These are phyloP conservation scores for Adelges cooleyi DNA, from an alignment of 1,140 invertebrate genomes.

Conservation along the genomic window DNA sequence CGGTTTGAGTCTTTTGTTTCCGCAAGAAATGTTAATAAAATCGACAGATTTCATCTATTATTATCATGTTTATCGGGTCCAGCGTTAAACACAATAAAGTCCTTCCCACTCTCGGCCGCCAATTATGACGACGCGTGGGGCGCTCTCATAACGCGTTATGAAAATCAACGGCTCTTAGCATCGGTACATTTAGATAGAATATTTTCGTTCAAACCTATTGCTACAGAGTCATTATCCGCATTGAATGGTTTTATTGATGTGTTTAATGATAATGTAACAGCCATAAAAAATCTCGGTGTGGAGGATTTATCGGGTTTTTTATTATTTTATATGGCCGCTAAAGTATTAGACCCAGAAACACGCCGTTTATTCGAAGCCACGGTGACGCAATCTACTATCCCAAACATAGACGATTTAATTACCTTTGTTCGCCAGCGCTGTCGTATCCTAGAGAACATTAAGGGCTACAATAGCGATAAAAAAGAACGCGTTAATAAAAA, in stretches of 20 bases:
- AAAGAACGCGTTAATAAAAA: too few species aligned
- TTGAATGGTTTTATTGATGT: neutral
- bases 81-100: neutral
- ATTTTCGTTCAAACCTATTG: neutral
- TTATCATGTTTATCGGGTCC: neutral
- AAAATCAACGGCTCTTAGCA: neutral
- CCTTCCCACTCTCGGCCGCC: neutral
- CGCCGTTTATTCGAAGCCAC: neutral
- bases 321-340: neutral
- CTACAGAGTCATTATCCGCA: neutral
- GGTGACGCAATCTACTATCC: too few species aligned
- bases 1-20: too few species aligned
- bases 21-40: too few species aligned
- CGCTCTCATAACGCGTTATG: neutral
- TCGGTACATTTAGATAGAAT: neutral
- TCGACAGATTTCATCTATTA: neutral
- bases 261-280: neutral
- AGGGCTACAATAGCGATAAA: too few species aligned
- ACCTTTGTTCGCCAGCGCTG: too few species aligned
- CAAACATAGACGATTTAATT: too few species aligned
- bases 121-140: neutral
- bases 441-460: too few species aligned
- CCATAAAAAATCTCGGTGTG: neutral
- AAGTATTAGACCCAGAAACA: neutral
- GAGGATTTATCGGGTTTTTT: neutral